Evolutionary conservation across 2,797 vertebrate genomes (phyloP), one percentile per base, ranked within the genome.

Genomic region (Lagocephalus sceleratus): DNA sequence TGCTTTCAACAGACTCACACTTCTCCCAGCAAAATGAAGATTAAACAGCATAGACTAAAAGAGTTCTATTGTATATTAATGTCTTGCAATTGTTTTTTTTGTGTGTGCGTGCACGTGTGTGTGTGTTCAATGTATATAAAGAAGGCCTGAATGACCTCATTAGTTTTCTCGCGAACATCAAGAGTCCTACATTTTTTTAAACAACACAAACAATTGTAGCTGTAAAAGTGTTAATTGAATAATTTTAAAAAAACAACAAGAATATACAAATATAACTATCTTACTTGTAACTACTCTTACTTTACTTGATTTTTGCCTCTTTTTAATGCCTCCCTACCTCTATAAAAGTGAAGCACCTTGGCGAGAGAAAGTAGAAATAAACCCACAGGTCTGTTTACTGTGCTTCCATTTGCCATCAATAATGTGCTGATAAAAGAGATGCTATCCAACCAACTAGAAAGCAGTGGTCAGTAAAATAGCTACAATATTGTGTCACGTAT

Each of bases 391-490:
- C 81, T 88, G 79, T 85, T 86, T 86, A 85, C 85, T 75, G 69
- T 64, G 79, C 67, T 76, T 78, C 71, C 78, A 78, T 74, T 82
- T 79, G 69, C 85, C 76, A 87, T 91, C 88, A 89, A 88, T 89
- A 91, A 88, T 63, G 61, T 73, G 52, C 68, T 81, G 79, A 89
- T 87, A 86, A 89, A 81, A 89, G 85, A 91, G 88, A 89, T 84
- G 80, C 85, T 84, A 78, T 81, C 76, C 79, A 85, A 79, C 84
- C 88, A 84, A 87, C 85, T 86, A 87, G 83, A 88, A 89, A 89
- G 85, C 85, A 78, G 80, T 72, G 86, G 88, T 90, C 90, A 89
- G 87, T 89, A 89, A 88, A 89, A 86, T 88, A 91, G 87, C 87
- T 85, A 90, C 82, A 83, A 86, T 82, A 87, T 80, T 88, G 87